Evolutionary conservation across 2,888 invertebrate species (phyloP).

Genomic region (Ptychoptera contaminata): DNA sequence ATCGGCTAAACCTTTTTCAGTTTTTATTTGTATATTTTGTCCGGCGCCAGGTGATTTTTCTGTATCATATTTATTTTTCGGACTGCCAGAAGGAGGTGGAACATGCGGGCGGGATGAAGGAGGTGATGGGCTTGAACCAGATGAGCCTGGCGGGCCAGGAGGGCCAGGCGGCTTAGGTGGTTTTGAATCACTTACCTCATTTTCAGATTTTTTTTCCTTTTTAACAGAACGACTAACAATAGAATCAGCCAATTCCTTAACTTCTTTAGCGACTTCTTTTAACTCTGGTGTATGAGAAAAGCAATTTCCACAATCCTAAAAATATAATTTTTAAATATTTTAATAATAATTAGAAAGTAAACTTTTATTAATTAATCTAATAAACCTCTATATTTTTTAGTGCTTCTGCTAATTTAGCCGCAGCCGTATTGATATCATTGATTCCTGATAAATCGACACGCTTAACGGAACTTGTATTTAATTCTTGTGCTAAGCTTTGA

Average conservation of each 20-base stretch:
- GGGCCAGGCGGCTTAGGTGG: no score
- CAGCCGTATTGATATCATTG: constrained; percentile 5
- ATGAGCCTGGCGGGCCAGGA: no score
- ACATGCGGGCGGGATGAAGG: no score
- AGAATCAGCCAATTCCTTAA: constrained; percentile 5
- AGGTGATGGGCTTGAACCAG: no score
- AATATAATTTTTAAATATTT: neutral
- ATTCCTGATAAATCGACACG: constrained; percentile 2
- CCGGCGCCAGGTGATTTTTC: no score
- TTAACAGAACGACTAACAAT: neutral
- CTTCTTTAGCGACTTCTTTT: constrained; percentile 8
- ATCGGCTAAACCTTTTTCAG: no score
- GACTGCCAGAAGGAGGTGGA: no score
- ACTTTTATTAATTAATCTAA: neutral
- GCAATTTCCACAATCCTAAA: constrained; percentile 9
- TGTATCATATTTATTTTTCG: no score
- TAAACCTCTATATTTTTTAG: constrained; percentile 8
- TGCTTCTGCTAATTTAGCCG: constrained; percentile 7
- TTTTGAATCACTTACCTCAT: neutral
- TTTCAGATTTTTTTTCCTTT: neutral
- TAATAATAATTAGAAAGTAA: neutral
- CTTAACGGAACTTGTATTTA: constrained; percentile 18
- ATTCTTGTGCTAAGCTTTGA: constrained; percentile 23
- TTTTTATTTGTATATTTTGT: no score
- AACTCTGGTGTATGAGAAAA: constrained; percentile 3